These are phyloP conservation scores for Endotricha flammealis DNA, from an alignment of 2,888 invertebrate species.

Conservation along the genomic window DNA sequence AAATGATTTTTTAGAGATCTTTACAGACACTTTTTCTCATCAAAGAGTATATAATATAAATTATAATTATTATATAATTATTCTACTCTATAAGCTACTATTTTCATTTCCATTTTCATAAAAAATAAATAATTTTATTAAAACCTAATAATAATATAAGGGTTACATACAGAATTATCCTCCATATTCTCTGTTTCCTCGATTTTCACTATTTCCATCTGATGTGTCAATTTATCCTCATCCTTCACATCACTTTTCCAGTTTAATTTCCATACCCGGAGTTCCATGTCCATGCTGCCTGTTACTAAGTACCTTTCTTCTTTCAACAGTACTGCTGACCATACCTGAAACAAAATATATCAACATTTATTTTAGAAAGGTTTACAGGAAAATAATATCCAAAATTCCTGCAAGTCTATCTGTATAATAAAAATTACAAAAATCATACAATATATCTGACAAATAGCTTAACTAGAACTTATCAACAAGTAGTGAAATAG, in stretches of 20 bases:
- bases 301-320: slow-evolving; percentile 91
- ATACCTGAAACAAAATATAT: slow-evolving; percentile 78
- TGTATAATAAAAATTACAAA: too few species aligned
- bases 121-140: slow-evolving; percentile 6
- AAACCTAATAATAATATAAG: slow-evolving; percentile 3
- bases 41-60: too few species aligned
- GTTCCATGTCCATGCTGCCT: slow-evolving; percentile 89
- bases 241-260: slow-evolving; percentile 72
- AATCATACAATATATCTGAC: too few species aligned
- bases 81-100: too few species aligned
- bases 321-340: slow-evolving; percentile 88
- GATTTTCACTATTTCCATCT: slow-evolving; percentile 68
- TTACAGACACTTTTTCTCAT: too few species aligned
- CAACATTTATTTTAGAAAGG: too few species aligned
- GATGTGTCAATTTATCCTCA: slow-evolving; percentile 66
- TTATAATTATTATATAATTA: background rate
- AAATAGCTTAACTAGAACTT: too few species aligned
- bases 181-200: slow-evolving; percentile 76
- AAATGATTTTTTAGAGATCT: too few species aligned
- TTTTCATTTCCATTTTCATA: too few species aligned
- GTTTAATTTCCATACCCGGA: slow-evolving; percentile 89
- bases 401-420: too few species aligned
- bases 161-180: slow-evolving; percentile 76
- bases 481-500: too few species aligned
- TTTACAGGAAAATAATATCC: too few species aligned